Evolutionary conservation across 1,140 invertebrate genomes (phyloP), one percentile per base, ranked within the genome.

Genomic region (Polypedilum pembai): DNA sequence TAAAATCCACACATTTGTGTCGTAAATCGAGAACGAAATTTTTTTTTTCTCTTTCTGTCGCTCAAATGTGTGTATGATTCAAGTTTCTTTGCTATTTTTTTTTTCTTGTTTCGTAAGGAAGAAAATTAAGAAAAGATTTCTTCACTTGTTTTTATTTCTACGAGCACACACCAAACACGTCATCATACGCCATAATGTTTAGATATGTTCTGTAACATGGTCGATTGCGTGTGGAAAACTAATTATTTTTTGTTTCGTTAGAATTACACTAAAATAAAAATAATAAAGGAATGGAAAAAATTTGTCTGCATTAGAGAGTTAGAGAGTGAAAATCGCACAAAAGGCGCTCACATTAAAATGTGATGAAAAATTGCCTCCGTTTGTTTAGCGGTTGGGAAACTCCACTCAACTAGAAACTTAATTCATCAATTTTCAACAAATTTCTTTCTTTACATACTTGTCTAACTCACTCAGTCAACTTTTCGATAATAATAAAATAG

Each of bases 241-340:
- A 56, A 56, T 56, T 56, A 56, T 56, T 56, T 56, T 15, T 56
- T 15, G 12, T 56, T 15, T 15, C n/a, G 3, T 12, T 56, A 45
- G 15, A 56, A 56, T 56, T 56, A 56, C 45, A 56, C 10, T 12
- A 56, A 56, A n/a, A 56, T 3, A 56, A 12, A 12, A 56, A 56
- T 56, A 56, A 56, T 56, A 56, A 33, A 56, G 45, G n/a, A 56
- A 56, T 56, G 45, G n/a, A 56, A 45, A 45, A 45, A 56, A 56
- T 56, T 56, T 56, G 45, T 56, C 45, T 56, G 45, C 45, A 56
- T 4, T 56, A n/a, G 45, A 45, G 1, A 15, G 10, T 33, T 33
- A n/a, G 12, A 15, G n/a, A 56, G 10, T 4, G 45, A 56, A 56
- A 56, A 56, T 56, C 12, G 45, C 45, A n/a, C 3, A 15, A 56